Base-by-base conservation (phyloP, 2,797 vertebrate species). In the Ispidina picta region DNA sequence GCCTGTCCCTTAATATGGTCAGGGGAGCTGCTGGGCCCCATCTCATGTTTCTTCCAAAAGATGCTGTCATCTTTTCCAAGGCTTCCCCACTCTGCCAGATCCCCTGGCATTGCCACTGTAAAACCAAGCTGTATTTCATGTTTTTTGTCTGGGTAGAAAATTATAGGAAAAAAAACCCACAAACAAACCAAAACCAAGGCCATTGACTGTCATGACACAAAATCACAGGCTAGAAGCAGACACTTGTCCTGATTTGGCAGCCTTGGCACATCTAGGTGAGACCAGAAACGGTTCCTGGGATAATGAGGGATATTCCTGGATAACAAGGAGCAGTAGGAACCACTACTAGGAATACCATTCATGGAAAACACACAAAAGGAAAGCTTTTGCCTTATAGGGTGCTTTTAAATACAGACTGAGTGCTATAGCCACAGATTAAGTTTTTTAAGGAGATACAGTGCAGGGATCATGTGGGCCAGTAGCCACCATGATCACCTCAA, bases 131-230 rank as follows among this genome's bases (percentile, higher is more conserved):
- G 51, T 51, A 51, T 80, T 93, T 72, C 43, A 25, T 59, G 31
- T 4, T 0, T 51, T 93, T 83, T 44, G 44, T 6, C 60, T 41
- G 15, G 23, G 37, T 13, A 66, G 66, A 51, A 90, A 85, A 74
- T 71, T 86, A 76, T 3, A 3, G 25, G 41, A 86, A 82, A 28
- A 29, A 79, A 87, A 66, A 1, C 31, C 21, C 64, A 39, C 37
- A 37, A 37, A 37, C 37, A 37, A 37, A 37, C 37, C 37, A 37
- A 37, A 37, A 37, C 37, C 37, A 37, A 82, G 71, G 26, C 9
- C 33, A 21, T 46, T 3, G 14, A 33, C 13, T 25, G 54, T 56
- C 0, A 0, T 4, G 4, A 25, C 8, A 8, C 28, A 68, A 49
- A 48, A 39, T 43, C 39, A 19, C 11, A 23, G 52, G 64, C 31